phyloP scores from a whole-genome alignment of 1,140 invertebrate genomes.

The Rhagoletis zephyria region DNA sequence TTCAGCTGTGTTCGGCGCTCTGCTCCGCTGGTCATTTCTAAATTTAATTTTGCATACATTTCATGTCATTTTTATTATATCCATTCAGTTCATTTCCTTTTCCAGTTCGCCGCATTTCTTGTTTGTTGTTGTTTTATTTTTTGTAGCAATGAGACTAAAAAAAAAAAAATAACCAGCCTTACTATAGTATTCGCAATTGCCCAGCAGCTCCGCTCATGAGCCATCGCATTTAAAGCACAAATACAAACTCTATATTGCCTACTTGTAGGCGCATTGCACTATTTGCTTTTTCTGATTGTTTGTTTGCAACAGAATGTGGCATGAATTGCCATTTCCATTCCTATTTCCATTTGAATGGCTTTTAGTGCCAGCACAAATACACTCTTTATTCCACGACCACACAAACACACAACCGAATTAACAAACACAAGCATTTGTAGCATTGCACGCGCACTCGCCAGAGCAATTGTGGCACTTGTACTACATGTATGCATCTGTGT shows the following conservation, averaged over 20 bases:
- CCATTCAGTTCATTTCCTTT: conserved; percentile 39
- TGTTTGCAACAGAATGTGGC: conserved; percentile 15
- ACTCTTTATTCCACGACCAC: neutral
- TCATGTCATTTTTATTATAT: conserved; percentile 6
- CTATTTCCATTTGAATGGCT: conserved; percentile 30
- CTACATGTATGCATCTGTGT: neutral
- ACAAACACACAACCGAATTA: neutral
- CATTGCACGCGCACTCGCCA: neutral
- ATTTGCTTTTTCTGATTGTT: conserved; percentile 38
- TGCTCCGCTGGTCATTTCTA: conserved; percentile 22
- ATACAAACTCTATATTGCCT: conserved; percentile 32
- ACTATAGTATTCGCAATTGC: neutral
- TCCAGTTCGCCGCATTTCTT: neutral
- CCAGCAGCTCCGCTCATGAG: neutral
- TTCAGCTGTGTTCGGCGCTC: conserved; percentile 13
- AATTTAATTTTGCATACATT: conserved; percentile 31
- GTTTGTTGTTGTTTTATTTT: neutral
- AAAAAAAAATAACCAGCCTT: neutral
- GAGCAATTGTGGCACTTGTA: neutral
- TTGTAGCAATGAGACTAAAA: neutral
- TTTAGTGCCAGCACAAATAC: conserved; percentile 26
- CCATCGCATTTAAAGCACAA: conserved; percentile 26
- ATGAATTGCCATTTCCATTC: conserved; percentile 38
- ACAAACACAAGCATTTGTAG: neutral
- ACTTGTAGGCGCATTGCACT: conserved; percentile 51